Conservation (phyloP, 2,888 invertebrate genomes). For the Gisinianus flammeolus region DNA sequence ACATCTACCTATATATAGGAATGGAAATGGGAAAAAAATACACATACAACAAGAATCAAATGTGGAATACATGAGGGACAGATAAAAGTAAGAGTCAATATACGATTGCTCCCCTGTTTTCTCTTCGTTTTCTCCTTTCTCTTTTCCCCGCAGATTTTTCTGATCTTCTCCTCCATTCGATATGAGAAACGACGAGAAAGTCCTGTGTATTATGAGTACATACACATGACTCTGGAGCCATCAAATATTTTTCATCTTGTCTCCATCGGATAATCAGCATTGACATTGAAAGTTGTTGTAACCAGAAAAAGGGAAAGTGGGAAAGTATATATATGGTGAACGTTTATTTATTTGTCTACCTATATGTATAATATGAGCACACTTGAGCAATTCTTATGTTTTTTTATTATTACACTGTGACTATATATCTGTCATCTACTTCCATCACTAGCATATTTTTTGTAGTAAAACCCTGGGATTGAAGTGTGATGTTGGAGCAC, state of each 20-base stretch:
- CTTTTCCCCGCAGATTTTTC: no score
- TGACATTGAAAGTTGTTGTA: background rate
- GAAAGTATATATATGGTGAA: background rate
- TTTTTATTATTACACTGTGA: background rate
- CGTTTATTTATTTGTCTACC: background rate
- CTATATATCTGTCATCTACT: background rate
- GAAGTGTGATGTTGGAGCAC: background rate
- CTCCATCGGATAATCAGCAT: background rate
- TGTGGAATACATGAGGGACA: no score
- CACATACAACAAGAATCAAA: background rate
- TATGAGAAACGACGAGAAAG: no score
- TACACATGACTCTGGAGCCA: no score
- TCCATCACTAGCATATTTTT: background rate
- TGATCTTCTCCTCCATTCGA: background rate
- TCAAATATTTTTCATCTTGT: background rate
- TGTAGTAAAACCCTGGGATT: background rate
- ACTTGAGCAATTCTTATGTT: background rate
- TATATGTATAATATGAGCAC: background rate
- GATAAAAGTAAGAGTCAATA: no score
- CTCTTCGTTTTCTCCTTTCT: background rate
- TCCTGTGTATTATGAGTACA: no score
- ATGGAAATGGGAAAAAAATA: no score
- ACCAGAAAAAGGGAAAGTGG: background rate
- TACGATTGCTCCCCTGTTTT: background rate
- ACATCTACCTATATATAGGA: no score